Evolutionary conservation across 2,797 vertebrate genomes (phyloP).

Genomic region (Emydoidea blandingii): DNA sequence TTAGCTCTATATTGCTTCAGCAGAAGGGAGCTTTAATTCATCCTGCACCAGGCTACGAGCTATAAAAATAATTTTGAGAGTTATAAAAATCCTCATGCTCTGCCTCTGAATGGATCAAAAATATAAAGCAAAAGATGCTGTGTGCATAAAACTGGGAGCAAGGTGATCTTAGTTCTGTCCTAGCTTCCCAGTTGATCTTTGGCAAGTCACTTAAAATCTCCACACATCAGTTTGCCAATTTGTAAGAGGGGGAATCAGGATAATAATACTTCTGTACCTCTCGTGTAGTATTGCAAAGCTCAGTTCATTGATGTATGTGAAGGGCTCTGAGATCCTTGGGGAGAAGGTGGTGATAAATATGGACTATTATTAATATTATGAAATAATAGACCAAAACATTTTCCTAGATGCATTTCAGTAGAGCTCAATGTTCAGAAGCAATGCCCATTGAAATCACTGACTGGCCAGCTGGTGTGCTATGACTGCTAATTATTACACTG

Average conservation of each 20-base stretch:
- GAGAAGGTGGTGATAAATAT: background rate
- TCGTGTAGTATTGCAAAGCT: background rate
- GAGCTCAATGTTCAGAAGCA: background rate
- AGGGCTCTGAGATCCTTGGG: slow-evolving; percentile 3
- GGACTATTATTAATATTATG: background rate
- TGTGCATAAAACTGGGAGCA: background rate
- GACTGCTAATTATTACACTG: background rate
- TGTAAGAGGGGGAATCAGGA: background rate
- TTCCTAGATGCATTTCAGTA: background rate
- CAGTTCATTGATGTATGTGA: background rate
- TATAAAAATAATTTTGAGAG: too few species aligned
- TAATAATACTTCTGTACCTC: background rate
- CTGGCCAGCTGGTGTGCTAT: background rate
- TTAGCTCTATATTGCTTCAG: background rate
- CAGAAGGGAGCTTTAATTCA: background rate
- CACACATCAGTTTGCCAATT: background rate
- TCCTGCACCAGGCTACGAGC: background rate
- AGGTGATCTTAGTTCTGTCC: background rate
- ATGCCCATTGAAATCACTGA: background rate
- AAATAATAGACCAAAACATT: background rate
- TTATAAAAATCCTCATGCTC: background rate
- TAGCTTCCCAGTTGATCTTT: background rate
- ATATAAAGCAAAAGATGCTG: background rate
- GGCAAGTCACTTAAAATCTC: background rate
- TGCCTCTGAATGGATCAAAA: background rate